Conservation (phyloP, 1,140 invertebrate species). For the Phenacoccus solenopsis region DNA sequence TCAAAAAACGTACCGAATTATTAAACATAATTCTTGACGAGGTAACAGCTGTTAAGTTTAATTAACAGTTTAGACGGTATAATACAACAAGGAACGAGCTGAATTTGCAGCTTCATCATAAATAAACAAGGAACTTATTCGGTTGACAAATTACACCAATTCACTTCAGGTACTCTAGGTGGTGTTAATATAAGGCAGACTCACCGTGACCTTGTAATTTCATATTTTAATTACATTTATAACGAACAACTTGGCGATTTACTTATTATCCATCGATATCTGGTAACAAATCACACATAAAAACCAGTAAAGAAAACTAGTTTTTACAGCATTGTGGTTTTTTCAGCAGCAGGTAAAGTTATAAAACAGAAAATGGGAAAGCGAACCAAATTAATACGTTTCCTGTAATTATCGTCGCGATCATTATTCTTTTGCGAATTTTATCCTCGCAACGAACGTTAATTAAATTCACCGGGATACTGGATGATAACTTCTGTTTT, state of each 20-base stretch:
- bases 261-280: background rate
- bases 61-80: too few species aligned
- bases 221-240: background rate
- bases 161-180: background rate
- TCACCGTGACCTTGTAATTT: background rate
- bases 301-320: background rate
- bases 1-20: too few species aligned
- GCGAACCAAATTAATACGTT: background rate
- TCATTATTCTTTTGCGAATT: too few species aligned
- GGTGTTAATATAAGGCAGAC: too few species aligned
- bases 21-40: too few species aligned
- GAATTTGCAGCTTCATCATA: background rate
- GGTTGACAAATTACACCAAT: background rate
- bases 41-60: too few species aligned
- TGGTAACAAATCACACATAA: background rate
- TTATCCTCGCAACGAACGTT: too few species aligned
- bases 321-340: background rate
- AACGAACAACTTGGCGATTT: background rate
- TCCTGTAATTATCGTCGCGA: background rate
- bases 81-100: too few species aligned
- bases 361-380: background rate
- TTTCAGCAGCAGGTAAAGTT: background rate
- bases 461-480: too few species aligned
- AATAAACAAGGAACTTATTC: background rate
- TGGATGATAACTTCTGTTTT: too few species aligned